These are phyloP conservation scores for Nesospiza acunhae DNA, from an alignment of 2,113 vertebrate genomes.

Conservation along the genomic window DNA sequence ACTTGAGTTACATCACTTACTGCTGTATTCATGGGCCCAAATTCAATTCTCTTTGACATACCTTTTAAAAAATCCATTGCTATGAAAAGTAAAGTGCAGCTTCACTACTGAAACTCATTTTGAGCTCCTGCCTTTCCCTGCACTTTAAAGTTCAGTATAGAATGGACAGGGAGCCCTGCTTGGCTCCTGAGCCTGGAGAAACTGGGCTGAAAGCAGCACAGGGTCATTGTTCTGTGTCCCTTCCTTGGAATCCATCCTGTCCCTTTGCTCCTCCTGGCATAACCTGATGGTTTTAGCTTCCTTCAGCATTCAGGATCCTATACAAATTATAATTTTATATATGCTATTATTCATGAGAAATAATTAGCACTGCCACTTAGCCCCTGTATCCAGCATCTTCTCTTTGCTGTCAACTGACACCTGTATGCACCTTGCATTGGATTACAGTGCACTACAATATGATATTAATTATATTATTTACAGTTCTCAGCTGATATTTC, in stretches of 20 bases:
- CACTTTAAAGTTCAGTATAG: not conserved
- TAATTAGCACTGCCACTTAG: not conserved
- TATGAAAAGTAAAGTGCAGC: not conserved
- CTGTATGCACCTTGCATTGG: not conserved
- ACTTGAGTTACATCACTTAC: not conserved
- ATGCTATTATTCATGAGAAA: not conserved
- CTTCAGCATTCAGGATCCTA: not conserved
- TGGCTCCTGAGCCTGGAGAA: fast-evolving
- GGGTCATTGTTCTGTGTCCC: not conserved
- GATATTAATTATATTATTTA: not conserved
- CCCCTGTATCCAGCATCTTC: not conserved
- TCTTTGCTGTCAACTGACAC: not conserved
- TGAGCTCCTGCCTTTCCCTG: not conserved
- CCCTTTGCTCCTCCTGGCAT: fast-evolving
- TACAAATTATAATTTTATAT: not conserved
- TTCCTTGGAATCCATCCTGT: not conserved
- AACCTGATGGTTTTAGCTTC: not conserved
- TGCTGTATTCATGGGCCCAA: not conserved
- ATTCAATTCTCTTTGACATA: slow-evolving; percentile 8
- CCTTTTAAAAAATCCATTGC: slow-evolving; percentile 8
- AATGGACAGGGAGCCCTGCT: not conserved
- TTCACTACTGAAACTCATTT: not conserved
- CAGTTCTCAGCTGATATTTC: not conserved
- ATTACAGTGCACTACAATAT: too few species aligned
- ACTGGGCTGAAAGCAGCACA: not conserved